Percentiles rank a stretch among this genome's conserved stretches.
These are phyloP conservation scores for Pangasianodon gigas DNA, from an alignment of 2,113 vertebrate genomes.

Conservation along the genomic window DNA sequence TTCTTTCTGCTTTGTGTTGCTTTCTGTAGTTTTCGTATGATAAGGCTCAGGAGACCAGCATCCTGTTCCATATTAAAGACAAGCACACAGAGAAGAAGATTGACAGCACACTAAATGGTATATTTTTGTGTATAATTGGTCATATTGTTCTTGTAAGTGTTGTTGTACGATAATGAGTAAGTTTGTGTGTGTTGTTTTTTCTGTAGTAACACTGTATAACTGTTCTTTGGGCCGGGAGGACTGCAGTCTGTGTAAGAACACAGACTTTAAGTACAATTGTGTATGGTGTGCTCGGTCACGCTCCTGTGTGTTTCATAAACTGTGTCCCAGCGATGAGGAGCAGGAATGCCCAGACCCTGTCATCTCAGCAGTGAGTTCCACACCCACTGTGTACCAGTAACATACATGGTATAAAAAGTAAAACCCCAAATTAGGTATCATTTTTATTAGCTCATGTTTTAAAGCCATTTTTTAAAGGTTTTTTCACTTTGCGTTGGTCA, in stretches of 20 bases:
- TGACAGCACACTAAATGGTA: slow-evolving; percentile 91
- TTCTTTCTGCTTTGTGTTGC: slow-evolving; percentile 43
- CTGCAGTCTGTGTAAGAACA: slow-evolving; percentile 88
- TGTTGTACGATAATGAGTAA: not conserved
- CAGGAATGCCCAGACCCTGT: slow-evolving; percentile 80
- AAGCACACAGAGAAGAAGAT: slow-evolving; percentile 79
- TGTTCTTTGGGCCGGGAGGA: slow-evolving; percentile 87
- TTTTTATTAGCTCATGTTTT: not conserved
- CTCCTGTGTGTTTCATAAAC: slow-evolving; percentile 80
- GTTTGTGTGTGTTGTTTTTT: not conserved
- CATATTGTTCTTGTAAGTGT: not conserved
- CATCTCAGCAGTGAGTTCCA: slow-evolving; percentile 81
- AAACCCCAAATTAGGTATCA: not conserved
- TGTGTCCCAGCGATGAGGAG: slow-evolving; percentile 69
- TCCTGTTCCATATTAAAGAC: slow-evolving; percentile 84
- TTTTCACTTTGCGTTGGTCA: not conserved
- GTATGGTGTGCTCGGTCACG: slow-evolving; percentile 83
- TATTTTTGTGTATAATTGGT: slow-evolving; percentile 22
- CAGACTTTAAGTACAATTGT: slow-evolving; percentile 75
- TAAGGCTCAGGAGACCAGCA: slow-evolving; percentile 79
- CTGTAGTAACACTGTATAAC: slow-evolving; percentile 89
- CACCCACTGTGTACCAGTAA: not conserved
- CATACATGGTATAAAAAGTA: too few relatives aligned
- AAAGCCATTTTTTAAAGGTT: not conserved
- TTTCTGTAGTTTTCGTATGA: slow-evolving; percentile 79